Evolutionary conservation across 2,113 vertebrate genomes (phyloP).

Genomic region (Puffinus mauretanicus): DNA sequence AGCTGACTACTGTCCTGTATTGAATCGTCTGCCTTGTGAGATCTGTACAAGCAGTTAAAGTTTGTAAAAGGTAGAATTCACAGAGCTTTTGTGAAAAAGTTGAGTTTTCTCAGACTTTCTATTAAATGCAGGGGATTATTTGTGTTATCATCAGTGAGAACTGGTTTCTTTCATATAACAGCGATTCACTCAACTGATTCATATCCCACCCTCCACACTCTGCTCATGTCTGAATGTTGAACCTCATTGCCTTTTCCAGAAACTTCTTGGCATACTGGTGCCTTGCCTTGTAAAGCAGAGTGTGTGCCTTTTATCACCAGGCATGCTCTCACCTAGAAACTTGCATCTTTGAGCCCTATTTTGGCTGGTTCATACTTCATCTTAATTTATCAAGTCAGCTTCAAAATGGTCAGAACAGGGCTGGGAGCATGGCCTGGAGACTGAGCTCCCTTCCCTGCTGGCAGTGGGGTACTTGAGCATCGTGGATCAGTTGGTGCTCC

Average conservation of each 20-base stretch:
- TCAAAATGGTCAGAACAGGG: neutral
- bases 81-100: neutral
- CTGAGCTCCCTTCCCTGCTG: neutral
- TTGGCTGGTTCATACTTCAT: neutral
- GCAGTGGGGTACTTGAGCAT: neutral
- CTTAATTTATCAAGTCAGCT: neutral
- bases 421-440: neutral
- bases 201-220: neutral
- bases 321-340: neutral
- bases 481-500: rapidly evolving
- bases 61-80: neutral
- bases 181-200: neutral
- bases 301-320: neutral
- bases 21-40: neutral
- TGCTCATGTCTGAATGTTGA: neutral
- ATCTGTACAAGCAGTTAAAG: neutral
- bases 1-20: neutral
- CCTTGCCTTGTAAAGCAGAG: neutral
- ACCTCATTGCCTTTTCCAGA: neutral
- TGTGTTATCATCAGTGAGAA: neutral
- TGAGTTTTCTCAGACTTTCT: neutral
- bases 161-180: neutral
- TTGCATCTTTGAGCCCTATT: neutral
- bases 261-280: neutral
- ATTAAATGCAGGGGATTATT: neutral